Evolutionary conservation across 2,888 invertebrate genomes (phyloP).

Genomic region (Trilocha varians): DNA sequence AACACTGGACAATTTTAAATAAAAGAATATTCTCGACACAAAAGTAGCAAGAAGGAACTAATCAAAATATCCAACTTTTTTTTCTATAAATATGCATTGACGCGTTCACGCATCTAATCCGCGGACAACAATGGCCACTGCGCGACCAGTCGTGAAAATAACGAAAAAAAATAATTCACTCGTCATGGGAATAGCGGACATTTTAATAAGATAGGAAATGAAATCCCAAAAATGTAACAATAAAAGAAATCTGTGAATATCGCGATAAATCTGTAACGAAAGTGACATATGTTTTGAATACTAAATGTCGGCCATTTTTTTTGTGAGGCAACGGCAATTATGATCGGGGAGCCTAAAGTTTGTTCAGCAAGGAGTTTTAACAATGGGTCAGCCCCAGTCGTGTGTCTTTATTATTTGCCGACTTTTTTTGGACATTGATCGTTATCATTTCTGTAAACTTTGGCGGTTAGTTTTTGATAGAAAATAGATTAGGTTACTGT

Average conservation of each 20-base stretch:
- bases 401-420: slow-evolving; percentile 41
- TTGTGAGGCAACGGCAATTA: slow-evolving; percentile 65
- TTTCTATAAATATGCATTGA: slow-evolving; percentile 29
- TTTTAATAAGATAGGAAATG: slow-evolving; percentile 53
- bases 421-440: slow-evolving; percentile 42
- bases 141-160: slow-evolving; percentile 43
- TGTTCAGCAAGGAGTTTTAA: slow-evolving; percentile 40
- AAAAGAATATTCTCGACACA: too few species aligned
- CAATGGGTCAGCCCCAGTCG: slow-evolving; percentile 46
- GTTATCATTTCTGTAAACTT: slow-evolving; percentile 26
- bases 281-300: slow-evolving; percentile 71
- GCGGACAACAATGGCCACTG: slow-evolving; percentile 44
- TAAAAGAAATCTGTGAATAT: slow-evolving; percentile 39
- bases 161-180: slow-evolving; percentile 52
- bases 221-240: slow-evolving; percentile 25
- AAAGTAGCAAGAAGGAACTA: too few species aligned
- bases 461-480: slow-evolving; percentile 3
- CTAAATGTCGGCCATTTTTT: slow-evolving; percentile 48
- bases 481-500: slow-evolving; percentile 4
- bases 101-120: slow-evolving; percentile 55
- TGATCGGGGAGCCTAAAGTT: slow-evolving; percentile 49
- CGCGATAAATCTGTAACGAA: slow-evolving; percentile 60
- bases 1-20: too few species aligned
- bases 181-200: slow-evolving; percentile 68
- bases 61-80: slow-evolving; percentile 12